phyloP scores from a whole-genome alignment of 2,888 invertebrate genomes.

The Idaea aversata region DNA sequence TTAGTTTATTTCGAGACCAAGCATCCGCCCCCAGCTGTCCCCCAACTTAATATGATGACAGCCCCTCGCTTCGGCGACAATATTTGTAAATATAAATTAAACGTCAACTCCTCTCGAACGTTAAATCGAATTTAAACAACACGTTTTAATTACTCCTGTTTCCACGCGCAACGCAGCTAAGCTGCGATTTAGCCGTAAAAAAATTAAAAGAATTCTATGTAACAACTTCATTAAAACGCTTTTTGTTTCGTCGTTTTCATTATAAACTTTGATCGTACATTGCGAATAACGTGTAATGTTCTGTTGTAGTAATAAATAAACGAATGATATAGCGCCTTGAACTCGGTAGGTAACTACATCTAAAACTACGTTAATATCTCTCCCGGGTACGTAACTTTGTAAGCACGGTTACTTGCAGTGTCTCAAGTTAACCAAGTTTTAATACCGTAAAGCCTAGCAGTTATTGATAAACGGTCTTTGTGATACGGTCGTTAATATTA shows the following conservation, averaged over 20 bases:
- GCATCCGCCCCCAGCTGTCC: slow-evolving; percentile 73
- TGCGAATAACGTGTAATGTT: slow-evolving; percentile 4
- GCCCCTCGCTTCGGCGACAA: slow-evolving; percentile 52
- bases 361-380: slow-evolving; percentile 33
- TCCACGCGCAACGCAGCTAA: not conserved
- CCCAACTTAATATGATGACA: slow-evolving; percentile 69
- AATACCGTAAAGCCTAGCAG: slow-evolving; percentile 31
- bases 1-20: slow-evolving; percentile 66
- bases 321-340: slow-evolving; percentile 26
- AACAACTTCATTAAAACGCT: slow-evolving; percentile 1
- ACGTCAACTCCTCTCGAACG: slow-evolving; percentile 50
- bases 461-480: slow-evolving; percentile 31
- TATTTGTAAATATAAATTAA: slow-evolving; percentile 63
- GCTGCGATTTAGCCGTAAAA: not conserved
- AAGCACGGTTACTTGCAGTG: slow-evolving; percentile 32
- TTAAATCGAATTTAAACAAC: slow-evolving; percentile 10
- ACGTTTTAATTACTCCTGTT: slow-evolving; percentile 3
- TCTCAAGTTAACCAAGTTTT: slow-evolving; percentile 33
- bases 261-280: slow-evolving; percentile 3
- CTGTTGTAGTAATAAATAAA: slow-evolving; percentile 22
- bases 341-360: slow-evolving; percentile 24
- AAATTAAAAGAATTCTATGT: not conserved
- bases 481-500: slow-evolving; percentile 24
- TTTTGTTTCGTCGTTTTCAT: not conserved
- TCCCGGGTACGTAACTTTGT: slow-evolving; percentile 30